These are phyloP conservation scores for Montifringilla adamsi DNA, from an alignment of 2,113 vertebrate species.

Conservation along the genomic window DNA sequence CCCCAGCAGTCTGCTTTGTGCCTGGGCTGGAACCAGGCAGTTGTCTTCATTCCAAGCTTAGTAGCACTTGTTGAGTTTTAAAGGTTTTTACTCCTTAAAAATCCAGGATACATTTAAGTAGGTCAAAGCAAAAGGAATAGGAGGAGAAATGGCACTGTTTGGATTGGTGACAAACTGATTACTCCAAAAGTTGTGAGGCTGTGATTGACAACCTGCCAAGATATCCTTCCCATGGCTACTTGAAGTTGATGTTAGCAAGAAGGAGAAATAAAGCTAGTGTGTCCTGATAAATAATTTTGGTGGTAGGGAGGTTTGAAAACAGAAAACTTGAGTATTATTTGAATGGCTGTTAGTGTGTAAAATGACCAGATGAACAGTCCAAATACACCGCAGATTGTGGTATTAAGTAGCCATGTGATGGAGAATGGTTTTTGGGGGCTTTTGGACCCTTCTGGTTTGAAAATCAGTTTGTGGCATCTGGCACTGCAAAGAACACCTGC, in stretches of 20 bases:
- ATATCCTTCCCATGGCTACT: not conserved
- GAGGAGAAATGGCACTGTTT: not conserved
- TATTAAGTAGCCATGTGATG: not conserved
- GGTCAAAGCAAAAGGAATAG: not conserved
- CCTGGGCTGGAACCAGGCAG: not conserved
- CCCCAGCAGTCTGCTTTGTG: not conserved
- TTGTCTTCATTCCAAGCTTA: not conserved
- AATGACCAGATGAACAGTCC: not conserved
- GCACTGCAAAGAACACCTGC: not conserved
- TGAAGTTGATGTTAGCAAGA: not conserved
- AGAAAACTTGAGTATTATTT: not conserved
- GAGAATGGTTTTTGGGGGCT: not conserved
- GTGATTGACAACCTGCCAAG: fast-evolving
- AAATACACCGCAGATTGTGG: not conserved
- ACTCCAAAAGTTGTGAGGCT: not conserved
- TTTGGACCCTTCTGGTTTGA: not conserved
- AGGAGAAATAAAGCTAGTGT: not conserved
- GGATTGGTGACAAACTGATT: not conserved
- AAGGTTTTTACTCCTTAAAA: not conserved
- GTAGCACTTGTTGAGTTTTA: not conserved
- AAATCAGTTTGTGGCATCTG: not conserved
- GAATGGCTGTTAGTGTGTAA: not conserved
- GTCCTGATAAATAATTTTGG: not conserved
- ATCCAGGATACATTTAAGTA: not conserved
- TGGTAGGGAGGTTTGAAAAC: not conserved